Conservation (phyloP, 92 coral and sea anemone species). For the Parazoanthus darwini region DNA sequence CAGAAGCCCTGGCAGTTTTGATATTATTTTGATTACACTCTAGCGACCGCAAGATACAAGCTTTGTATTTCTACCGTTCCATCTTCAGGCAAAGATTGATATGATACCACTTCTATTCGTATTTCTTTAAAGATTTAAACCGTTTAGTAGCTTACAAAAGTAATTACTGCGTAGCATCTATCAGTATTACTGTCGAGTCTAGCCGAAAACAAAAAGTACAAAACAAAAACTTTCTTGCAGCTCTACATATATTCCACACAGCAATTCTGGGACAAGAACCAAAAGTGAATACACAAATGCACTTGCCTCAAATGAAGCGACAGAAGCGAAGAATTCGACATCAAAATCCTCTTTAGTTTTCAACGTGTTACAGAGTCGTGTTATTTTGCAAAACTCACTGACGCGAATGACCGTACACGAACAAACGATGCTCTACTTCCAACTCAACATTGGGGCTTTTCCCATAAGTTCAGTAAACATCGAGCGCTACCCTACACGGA, state of each 20-base stretch:
- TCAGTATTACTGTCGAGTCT: neutral
- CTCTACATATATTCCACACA: neutral
- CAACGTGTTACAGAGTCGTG: neutral
- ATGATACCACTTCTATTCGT: neutral
- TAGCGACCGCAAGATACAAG: neutral
- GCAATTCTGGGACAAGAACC: neutral
- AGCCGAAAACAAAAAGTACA: neutral
- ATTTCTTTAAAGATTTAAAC: neutral
- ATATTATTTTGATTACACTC: neutral
- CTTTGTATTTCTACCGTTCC: neutral
- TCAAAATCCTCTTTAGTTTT: neutral
- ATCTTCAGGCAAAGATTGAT: neutral
- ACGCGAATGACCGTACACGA: neutral
- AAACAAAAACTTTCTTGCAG: neutral
- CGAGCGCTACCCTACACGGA: neutral
- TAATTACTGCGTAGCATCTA: neutral
- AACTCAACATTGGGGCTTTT: neutral
- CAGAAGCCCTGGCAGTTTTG: neutral
- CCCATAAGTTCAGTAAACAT: neutral
- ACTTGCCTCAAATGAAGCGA: conserved; percentile 24
- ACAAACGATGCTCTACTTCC: neutral
- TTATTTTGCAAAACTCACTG: neutral
- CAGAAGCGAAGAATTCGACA: conserved; percentile 21
- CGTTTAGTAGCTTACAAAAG: neutral
- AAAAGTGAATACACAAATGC: neutral